Evolutionary conservation across 1,140 invertebrate genomes (phyloP).

Genomic region (honey bee (Apis mellifera)): DNA sequence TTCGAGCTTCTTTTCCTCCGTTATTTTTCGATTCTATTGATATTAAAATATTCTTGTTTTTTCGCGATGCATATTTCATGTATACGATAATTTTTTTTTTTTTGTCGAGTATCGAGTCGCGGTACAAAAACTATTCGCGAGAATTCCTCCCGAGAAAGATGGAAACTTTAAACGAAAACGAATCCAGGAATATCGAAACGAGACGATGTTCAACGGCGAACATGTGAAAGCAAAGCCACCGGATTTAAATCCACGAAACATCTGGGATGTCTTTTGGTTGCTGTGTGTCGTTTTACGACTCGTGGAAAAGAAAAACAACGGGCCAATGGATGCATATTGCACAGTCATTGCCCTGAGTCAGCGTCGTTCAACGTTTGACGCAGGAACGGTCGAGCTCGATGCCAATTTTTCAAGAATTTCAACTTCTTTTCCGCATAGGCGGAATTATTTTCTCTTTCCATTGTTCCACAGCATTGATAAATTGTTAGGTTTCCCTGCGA

Average conservation of each 20-base stretch:
- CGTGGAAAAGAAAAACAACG: not conserved
- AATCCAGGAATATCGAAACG: not conserved
- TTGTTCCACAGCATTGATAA: not conserved
- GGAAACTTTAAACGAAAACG: not conserved
- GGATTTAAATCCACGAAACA: constrained; percentile 63
- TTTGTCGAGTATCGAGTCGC: too few relatives aligned
- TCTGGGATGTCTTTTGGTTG: constrained; percentile 58
- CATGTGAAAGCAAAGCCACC: constrained; percentile 56
- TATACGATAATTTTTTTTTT: too few relatives aligned
- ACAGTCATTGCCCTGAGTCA: constrained; percentile 27
- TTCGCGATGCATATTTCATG: not conserved
- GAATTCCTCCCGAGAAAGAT: not conserved
- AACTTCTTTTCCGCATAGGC: not conserved
- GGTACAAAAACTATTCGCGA: too few relatives aligned
- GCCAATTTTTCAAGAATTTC: not conserved
- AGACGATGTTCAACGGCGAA: constrained; percentile 54
- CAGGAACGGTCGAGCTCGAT: constrained; percentile 24
- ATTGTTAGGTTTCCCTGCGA: too few relatives aligned
- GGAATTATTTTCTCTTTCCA: not conserved
- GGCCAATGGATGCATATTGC: constrained; percentile 8
- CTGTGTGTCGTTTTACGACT: not conserved
- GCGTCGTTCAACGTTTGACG: constrained; percentile 32
- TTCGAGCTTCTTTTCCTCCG: not conserved
- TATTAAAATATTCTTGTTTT: constrained; percentile 18
- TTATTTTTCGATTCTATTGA: too few relatives aligned